Percentiles rank a stretch among this genome's conserved stretches.
Evolutionary conservation across 2,113 vertebrate species (phyloP).

Genomic region (Xenopus tropicalis): DNA sequence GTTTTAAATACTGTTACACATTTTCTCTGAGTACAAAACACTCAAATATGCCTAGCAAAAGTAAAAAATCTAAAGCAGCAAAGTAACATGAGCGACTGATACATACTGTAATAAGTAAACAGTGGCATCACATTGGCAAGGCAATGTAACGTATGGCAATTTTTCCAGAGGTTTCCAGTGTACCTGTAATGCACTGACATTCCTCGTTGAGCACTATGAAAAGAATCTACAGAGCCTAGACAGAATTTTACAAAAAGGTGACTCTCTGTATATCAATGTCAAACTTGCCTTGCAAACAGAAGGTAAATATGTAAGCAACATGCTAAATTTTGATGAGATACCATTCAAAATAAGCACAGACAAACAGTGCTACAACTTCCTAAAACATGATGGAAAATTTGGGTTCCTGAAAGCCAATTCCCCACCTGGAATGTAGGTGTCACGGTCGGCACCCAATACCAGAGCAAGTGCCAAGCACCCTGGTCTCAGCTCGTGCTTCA

Average conservation of each 20-base stretch:
- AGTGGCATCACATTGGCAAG: too few species aligned
- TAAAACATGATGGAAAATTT: not conserved
- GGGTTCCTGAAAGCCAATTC: not conserved
- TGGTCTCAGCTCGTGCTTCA: too few species aligned
- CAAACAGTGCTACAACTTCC: not conserved
- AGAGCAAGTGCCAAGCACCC: too few species aligned
- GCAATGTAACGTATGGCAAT: too few species aligned
- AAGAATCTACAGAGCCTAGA: not conserved
- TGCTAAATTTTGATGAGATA: not conserved
- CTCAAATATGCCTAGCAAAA: too few species aligned
- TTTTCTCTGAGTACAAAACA: too few species aligned
- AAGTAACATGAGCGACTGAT: too few species aligned
- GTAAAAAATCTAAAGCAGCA: too few species aligned
- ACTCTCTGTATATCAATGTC: not conserved
- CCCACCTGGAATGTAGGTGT: not conserved
- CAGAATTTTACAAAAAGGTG: not conserved
- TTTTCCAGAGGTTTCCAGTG: not conserved
- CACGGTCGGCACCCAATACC: too few species aligned
- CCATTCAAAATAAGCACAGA: not conserved
- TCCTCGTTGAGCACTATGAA: not conserved
- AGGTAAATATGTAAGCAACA: not conserved
- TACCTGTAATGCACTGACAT: not conserved
- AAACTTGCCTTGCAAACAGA: not conserved
- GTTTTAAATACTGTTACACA: too few species aligned
- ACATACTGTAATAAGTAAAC: too few species aligned